Conservation (phyloP, 1,140 invertebrate genomes). For the Philopotamus ludificatus region DNA sequence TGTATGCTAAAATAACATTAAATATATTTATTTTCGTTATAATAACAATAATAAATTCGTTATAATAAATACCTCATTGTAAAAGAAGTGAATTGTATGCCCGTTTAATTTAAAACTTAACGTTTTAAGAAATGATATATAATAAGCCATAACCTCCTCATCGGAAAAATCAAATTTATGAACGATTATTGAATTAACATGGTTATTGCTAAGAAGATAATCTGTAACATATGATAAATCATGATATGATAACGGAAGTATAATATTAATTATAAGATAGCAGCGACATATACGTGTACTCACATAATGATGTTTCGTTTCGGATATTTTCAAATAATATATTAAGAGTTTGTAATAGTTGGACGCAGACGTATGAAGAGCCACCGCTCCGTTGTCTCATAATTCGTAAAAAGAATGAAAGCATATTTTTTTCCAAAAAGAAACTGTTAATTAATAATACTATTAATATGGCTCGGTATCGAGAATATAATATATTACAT, state of each 20-base stretch:
- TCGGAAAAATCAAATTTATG: slow-evolving; percentile 99
- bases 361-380: slow-evolving; percentile 93
- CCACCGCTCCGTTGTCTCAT: slow-evolving; percentile 96
- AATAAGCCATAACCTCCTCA: slow-evolving; percentile 99
- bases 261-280: slow-evolving; percentile 19
- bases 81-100: slow-evolving; percentile 99
- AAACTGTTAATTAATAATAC: slow-evolving; percentile 67
- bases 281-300: slow-evolving; percentile 52
- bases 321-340: slow-evolving; percentile 99
- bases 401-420: slow-evolving; percentile 95
- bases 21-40: slow-evolving; percentile 3
- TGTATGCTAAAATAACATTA: slow-evolving; percentile 76
- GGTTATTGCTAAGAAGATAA: slow-evolving; percentile 98
- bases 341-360: slow-evolving; percentile 96
- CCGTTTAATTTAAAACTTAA: slow-evolving; percentile 97
- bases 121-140: slow-evolving; percentile 98
- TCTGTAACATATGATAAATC: slow-evolving; percentile 70
- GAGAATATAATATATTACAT: slow-evolving; percentile 15
- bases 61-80: slow-evolving; percentile 85
- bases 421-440: slow-evolving; percentile 99
- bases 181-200: slow-evolving; percentile 98
- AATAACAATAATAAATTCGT: slow-evolving; percentile 9
- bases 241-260: slow-evolving; percentile 20
- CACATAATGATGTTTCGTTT: slow-evolving; percentile 98
- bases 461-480: neutral